Evolutionary conservation across 2,113 vertebrate genomes (phyloP).

Genomic region (Serilophus lunatus): DNA sequence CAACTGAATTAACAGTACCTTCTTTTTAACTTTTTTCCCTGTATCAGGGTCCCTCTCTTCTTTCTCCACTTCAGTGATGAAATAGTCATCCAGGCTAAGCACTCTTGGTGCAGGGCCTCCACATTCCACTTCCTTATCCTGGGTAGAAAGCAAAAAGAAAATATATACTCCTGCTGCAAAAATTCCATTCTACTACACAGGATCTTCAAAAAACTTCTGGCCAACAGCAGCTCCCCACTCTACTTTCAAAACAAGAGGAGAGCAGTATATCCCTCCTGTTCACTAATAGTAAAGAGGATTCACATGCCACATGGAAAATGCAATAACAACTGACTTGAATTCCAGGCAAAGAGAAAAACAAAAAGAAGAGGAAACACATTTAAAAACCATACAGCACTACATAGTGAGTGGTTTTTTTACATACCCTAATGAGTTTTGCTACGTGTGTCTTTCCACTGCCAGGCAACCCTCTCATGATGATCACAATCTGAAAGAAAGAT

Average conservation of each 20-base stretch:
- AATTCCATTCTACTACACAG: neutral
- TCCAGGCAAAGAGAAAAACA: neutral
- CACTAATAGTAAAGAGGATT: neutral
- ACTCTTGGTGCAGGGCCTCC: constrained; percentile 95
- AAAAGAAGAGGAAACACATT: neutral
- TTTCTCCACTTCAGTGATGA: constrained; percentile 96
- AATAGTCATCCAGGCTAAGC: constrained; percentile 96
- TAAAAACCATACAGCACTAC: neutral
- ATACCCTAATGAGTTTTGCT: constrained; percentile 95
- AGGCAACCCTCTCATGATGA: constrained; percentile 97
- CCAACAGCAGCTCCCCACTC: neutral
- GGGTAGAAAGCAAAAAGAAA: neutral
- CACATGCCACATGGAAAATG: neutral
- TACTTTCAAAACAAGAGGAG: neutral
- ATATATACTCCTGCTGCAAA: neutral
- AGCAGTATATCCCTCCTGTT: neutral
- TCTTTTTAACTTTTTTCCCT: constrained; percentile 90
- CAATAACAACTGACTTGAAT: neutral
- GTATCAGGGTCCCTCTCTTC: constrained; percentile 93
- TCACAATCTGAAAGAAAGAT: constrained; percentile 87
- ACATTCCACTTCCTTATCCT: constrained; percentile 98
- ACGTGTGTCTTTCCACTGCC: constrained; percentile 99
- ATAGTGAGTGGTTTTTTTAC: constrained; percentile 17
- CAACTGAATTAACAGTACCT: constrained; percentile 73
- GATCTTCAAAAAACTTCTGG: neutral